These are phyloP conservation scores for Lacerta viridis DNA, from an alignment of 2,797 vertebrate genomes.

Conservation along the genomic window DNA sequence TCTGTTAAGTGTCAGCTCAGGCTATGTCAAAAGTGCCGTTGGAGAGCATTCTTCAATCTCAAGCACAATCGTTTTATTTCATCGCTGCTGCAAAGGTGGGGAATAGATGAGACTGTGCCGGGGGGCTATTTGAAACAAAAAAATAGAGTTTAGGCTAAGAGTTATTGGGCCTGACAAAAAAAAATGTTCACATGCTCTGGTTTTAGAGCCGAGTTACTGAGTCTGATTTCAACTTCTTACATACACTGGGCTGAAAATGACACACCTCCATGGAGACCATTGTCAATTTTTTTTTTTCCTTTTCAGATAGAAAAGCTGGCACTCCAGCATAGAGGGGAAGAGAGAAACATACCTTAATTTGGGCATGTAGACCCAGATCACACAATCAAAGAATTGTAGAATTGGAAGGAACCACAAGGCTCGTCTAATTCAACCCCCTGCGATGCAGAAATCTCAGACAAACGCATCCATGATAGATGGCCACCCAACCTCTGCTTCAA, in stretches of 20 bases:
- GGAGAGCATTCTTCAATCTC: neutral
- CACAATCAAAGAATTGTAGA: too few species aligned
- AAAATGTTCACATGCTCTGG: neutral
- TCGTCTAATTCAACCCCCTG: too few species aligned
- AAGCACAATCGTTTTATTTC: constrained; percentile 19
- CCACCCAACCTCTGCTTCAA: too few species aligned
- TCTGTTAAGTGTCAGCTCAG: neutral
- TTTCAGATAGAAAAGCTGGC: neutral
- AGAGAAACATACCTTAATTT: neutral
- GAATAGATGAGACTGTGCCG: neutral
- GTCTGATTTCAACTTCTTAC: neutral
- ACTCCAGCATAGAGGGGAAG: neutral
- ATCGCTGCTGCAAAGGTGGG: neutral
- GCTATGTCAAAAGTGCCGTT: neutral
- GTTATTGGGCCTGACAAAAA: constrained; percentile 2
- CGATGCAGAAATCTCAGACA: too few species aligned
- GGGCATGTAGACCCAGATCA: neutral
- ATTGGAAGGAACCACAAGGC: too few species aligned
- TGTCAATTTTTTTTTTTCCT: neutral
- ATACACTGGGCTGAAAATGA: neutral
- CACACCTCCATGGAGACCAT: neutral
- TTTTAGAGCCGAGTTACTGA: constrained; percentile 1
- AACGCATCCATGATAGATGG: too few species aligned
- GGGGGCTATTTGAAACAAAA: neutral
- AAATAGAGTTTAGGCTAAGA: constrained; percentile 14